Evolutionary conservation across 1,140 invertebrate genomes (phyloP).

Genomic region (Coenobita brevimanus): DNA sequence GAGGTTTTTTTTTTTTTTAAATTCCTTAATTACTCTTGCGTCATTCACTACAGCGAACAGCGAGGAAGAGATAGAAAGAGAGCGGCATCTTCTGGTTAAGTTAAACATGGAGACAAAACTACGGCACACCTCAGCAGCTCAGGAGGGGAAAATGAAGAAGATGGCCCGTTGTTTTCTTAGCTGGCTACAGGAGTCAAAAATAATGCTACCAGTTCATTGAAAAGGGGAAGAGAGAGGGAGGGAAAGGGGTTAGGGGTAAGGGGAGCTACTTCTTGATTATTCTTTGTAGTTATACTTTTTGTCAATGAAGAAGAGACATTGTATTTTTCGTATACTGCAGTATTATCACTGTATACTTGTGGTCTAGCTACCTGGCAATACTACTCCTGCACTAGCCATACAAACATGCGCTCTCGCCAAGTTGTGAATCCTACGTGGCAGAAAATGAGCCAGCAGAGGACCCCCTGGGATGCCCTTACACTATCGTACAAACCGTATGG

Average conservation of each 20-base stretch:
- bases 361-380: conserved; percentile 69
- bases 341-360: conserved; percentile 70
- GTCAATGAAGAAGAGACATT: conserved; percentile 68
- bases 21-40: conserved; percentile 53
- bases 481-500: conserved; percentile 68
- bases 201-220: conserved; percentile 66
- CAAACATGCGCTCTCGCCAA: conserved; percentile 68
- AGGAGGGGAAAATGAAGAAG: conserved; percentile 50
- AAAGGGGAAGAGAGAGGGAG: conserved; percentile 61
- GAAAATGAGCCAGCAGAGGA: conserved; percentile 35
- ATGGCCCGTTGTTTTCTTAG: conserved; percentile 44
- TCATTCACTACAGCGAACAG: conserved; percentile 68
- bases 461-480: conserved; percentile 52
- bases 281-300: conserved; percentile 69
- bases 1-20: background rate
- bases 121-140: conserved; percentile 64
- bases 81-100: conserved; percentile 54
- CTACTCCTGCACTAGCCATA: conserved; percentile 68
- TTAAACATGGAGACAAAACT: conserved; percentile 64
- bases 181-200: conserved; percentile 68
- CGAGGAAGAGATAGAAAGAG: conserved; percentile 68
- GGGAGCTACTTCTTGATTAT: conserved; percentile 56
- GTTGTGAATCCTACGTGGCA: conserved; percentile 37
- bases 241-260: too few relatives aligned
- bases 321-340: conserved; percentile 70